Evolutionary conservation across 2,113 vertebrate species (phyloP), one percentile per base, ranked within the genome.

Genomic region (Esox niger): DNA sequence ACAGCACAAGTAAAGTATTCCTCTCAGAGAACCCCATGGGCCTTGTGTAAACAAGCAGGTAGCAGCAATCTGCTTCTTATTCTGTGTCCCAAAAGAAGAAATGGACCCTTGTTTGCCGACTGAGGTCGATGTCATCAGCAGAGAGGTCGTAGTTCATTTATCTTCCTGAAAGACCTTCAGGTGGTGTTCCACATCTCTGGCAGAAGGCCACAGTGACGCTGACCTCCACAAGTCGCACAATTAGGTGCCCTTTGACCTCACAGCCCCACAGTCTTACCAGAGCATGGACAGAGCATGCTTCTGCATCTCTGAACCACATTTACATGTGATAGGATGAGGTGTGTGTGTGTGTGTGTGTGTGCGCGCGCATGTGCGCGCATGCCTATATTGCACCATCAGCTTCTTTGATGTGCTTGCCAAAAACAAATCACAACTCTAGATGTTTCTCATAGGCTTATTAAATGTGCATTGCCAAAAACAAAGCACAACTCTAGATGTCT

Each of bases 201-300:
- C 76, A 79, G 66, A 62, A 79, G 80, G 79, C 76, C 80, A 74
- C 83, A 67, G 68, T 2, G 13, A 61, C 0, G 31, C 68, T 89
- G 86, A 88, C 88, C 88, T 87, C 82, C 71, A 68, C 27, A 79
- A 84, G 82, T 60, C 32, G 62, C 64, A 70, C 86, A 88, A 90
- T 88, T 90, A 88, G 86, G 80, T 88, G 69, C 80, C 88, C 90
- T 90, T 86, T 88, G 83, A 90, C 86, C 87, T 71, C 59, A 29
- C 32, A 69, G 74, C 70, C 73, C 67, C 60, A 52, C 65, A 88
- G 81, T 88, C 82, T 85, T 69, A 78, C 63, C 68, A 10, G 58
- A 70, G 75, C 77, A 69, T 52, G 54, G 71, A 75, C 38, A 1
- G 38, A 61, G 79, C 86, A 85, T 88, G 86, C 81, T 65, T 76